phyloP scores from a whole-genome alignment of 2,797 vertebrate species.

The Chrysocyon brachyurus region DNA sequence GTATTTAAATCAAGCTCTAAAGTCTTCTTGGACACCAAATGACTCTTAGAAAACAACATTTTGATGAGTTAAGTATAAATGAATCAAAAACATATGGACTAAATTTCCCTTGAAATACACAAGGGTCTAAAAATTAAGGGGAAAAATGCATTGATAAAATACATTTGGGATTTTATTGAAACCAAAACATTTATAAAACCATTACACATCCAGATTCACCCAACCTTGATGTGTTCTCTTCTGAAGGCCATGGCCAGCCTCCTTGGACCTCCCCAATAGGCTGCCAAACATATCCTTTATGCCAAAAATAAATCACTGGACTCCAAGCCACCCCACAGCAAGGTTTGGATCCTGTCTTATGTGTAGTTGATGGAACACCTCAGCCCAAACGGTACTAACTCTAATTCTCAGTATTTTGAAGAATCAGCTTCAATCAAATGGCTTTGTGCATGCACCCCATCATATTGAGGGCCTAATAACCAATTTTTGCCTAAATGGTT shows the following conservation, averaged over 20 bases:
- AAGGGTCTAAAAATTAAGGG: conserved; percentile 79
- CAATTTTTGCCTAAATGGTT: conserved; percentile 59
- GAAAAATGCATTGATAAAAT: conserved; percentile 79
- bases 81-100: conserved; percentile 80
- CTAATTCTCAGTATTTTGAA: conserved; percentile 30
- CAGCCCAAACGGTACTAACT: background rate
- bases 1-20: conserved; percentile 77
- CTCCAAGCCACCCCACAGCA: conserved; percentile 2
- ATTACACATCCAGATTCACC: conserved; percentile 70
- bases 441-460: background rate
- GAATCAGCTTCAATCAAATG: background rate
- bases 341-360: conserved; percentile 40
- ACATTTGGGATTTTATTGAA: conserved; percentile 77
- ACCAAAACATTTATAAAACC: conserved; percentile 82
- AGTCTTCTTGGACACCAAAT: conserved; percentile 80
- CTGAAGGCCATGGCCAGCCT: background rate
- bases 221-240: conserved; percentile 24
- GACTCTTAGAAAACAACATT: conserved; percentile 80
- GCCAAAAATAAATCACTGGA: background rate
- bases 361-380: conserved; percentile 20
- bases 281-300: conserved; percentile 50
- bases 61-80: conserved; percentile 84
- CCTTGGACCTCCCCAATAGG: background rate
- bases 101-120: conserved; percentile 83
- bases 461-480: conserved; percentile 26